Base-by-base conservation (phyloP, 2,797 vertebrate genomes). In the Lates japonicus region DNA sequence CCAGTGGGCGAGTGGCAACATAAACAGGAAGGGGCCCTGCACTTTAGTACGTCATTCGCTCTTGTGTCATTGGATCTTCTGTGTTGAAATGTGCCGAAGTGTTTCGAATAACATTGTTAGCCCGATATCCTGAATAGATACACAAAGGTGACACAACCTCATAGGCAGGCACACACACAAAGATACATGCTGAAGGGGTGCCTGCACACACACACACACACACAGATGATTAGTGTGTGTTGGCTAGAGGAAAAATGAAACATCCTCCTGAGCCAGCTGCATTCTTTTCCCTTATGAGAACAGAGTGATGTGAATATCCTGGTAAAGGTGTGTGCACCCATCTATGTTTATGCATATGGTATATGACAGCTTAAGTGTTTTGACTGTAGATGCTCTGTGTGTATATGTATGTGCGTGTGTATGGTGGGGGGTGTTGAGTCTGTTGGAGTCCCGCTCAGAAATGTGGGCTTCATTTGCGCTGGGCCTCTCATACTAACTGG, bases 21-120 rank as follows among this genome's bases (percentile, higher is more conserved):
- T 90, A 93, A 92, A 94, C 92, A 93, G 92, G 92, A 93, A 91
- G 90, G 70, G 92, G 90, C 92, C 90, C 87, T 63, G 76, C 29
- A 20, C 91, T 89, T 81, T 75, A 91, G 90, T 93, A 91, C 93
- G 93, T 93, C 92, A 94, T 87, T 78, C 59, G 74, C 75, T 78
- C 88, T 90, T 54, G 11, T 92, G 90, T 90, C 91, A 89, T 70
- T 57, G 85, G 82, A 89, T 93, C 88, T 83, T 91, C 82, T 91
- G 87, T 86, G 86, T 81, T 86, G 85, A 91, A 93, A 89, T 83
- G 88, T 85, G 80, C 83, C 19, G 7, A 70, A 82, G 84, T 85
- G 72, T 89, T 93, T 90, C 67, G 14, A 88, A 87, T 86, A 88
- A 93, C 90, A 93, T 84, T 90, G 87, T 92, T 92, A 76, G 75